Conservation (phyloP, 2,113 vertebrate species). For the Calyptomena viridis region DNA sequence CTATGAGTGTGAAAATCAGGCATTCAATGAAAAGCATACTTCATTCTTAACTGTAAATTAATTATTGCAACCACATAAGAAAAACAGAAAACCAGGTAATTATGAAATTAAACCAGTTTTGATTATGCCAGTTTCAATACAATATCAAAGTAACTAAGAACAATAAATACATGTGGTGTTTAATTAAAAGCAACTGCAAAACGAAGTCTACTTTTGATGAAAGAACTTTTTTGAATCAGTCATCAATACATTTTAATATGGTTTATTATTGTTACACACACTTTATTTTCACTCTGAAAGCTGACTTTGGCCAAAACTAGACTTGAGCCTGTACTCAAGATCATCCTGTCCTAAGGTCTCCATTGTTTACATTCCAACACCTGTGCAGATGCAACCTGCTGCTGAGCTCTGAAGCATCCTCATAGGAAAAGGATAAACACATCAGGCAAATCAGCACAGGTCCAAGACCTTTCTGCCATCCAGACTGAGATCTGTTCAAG, state of each 20-base stretch:
- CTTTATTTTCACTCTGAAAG: background rate
- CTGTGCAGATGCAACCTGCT: background rate
- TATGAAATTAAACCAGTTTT: background rate
- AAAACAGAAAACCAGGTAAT: background rate
- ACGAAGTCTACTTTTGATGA: background rate
- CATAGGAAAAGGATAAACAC: background rate
- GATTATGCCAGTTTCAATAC: background rate
- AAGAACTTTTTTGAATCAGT: background rate
- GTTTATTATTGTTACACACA: background rate
- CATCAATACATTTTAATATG: background rate
- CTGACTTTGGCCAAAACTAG: background rate
- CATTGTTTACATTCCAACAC: background rate
- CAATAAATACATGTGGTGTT: background rate
- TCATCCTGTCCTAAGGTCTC: background rate
- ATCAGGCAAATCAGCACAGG: background rate
- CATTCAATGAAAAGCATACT: background rate
- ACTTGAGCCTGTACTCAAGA: background rate
- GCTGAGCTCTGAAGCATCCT: background rate
- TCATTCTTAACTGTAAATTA: background rate
- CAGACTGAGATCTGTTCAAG: background rate
- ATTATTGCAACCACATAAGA: background rate
- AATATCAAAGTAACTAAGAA: background rate
- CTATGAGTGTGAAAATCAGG: background rate
- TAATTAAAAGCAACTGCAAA: background rate
- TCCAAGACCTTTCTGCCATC: background rate